phyloP scores from a whole-genome alignment of 2,113 vertebrate genomes.

The Chloroceryle aenea region DNA sequence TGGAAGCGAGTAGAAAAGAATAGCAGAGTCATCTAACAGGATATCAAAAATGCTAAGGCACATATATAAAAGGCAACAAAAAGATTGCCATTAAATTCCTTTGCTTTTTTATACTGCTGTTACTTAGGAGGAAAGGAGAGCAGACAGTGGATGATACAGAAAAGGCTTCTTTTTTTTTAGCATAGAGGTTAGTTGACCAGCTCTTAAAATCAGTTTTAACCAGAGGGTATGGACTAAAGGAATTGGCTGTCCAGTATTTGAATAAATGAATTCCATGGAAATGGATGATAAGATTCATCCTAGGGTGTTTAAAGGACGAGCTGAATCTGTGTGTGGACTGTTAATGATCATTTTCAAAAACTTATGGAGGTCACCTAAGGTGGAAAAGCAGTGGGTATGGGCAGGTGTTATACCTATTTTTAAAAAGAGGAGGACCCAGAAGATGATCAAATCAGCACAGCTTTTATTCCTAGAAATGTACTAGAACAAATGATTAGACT shows the following conservation, averaged over 20 bases:
- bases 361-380: background rate
- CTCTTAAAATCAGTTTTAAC: background rate
- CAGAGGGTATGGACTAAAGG: background rate
- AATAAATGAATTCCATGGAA: background rate
- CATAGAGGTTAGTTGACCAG: background rate
- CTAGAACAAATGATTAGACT: background rate
- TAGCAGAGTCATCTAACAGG: background rate
- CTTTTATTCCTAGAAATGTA: background rate
- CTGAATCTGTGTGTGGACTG: background rate
- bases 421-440: background rate
- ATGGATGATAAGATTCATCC: background rate
- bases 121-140: background rate
- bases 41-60: background rate
- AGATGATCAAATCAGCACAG: background rate
- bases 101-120: background rate
- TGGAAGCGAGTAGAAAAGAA: background rate
- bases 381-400: background rate
- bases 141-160: background rate
- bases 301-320: background rate
- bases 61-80: background rate
- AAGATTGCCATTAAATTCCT: background rate
- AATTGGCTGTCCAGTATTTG: background rate
- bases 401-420: background rate
- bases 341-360: background rate
- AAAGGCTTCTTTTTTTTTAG: background rate